Conservation (phyloP, 1,140 invertebrate species). For the Solen grandis region DNA sequence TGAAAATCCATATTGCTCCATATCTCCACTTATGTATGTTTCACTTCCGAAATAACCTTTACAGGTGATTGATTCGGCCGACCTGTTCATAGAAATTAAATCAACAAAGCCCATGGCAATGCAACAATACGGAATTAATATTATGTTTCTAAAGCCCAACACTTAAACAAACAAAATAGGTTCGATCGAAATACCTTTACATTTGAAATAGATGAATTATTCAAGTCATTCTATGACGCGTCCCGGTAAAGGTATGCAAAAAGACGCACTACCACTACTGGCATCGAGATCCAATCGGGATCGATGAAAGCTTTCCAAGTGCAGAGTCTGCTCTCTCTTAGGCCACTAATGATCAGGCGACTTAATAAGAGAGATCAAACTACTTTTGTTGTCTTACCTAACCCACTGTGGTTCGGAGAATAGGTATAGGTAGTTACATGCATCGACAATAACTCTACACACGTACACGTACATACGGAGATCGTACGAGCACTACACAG, state of each 20-base stretch:
- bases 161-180: constrained; percentile 53
- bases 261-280: neutral
- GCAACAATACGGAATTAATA: constrained; percentile 56
- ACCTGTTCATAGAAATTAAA: constrained; percentile 9
- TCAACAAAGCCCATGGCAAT: constrained; percentile 50
- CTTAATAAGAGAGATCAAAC: neutral
- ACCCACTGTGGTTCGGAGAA: no score
- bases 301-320: neutral
- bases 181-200: constrained; percentile 50
- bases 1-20: constrained; percentile 9
- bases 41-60: neutral
- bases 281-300: neutral
- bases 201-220: constrained; percentile 50
- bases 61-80: neutral
- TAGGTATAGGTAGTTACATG: no score
- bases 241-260: neutral
- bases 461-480: no score
- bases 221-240: constrained; percentile 20
- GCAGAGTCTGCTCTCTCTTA: neutral
- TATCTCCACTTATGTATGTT: constrained; percentile 2
- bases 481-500: no score
- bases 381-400: no score
- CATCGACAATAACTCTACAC: no score
- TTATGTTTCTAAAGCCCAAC: constrained; percentile 29
- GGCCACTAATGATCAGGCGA: neutral